Percentiles rank a stretch among this genome's conserved stretches.
These are phyloP conservation scores for Hemichromis elongatus DNA, from an alignment of 2,113 vertebrate species.

Conservation along the genomic window DNA sequence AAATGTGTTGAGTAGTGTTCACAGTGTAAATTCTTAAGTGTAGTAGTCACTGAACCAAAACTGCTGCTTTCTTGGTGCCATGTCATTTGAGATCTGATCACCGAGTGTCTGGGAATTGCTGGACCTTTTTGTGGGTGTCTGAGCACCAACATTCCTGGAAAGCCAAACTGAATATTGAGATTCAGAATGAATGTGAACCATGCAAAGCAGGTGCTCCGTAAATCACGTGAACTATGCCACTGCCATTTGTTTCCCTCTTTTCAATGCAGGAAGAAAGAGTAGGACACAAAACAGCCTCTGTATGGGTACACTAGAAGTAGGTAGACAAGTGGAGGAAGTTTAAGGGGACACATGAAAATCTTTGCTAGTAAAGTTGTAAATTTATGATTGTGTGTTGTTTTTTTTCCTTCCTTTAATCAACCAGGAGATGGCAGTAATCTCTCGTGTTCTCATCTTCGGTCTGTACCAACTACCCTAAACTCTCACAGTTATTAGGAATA, in stretches of 20 bases:
- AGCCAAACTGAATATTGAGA: slow-evolving; percentile 62
- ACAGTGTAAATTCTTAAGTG: slow-evolving; percentile 11
- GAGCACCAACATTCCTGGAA: slow-evolving; percentile 59
- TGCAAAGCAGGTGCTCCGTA: slow-evolving; percentile 67
- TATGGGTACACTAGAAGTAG: not conserved
- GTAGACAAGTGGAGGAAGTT: not conserved
- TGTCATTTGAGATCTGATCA: slow-evolving; percentile 49
- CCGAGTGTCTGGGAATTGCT: slow-evolving; percentile 40
- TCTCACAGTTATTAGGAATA: not conserved
- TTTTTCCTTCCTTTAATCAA: not conserved
- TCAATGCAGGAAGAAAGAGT: not conserved
- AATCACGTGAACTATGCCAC: slow-evolving; percentile 27
- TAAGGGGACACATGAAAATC: not conserved
- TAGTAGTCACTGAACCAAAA: slow-evolving; percentile 24
- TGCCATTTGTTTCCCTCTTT: slow-evolving; percentile 30
- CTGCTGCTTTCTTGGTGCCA: slow-evolving; percentile 18
- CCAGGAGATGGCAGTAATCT: slow-evolving; percentile 50
- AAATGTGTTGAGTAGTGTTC: not conserved
- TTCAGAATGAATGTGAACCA: slow-evolving; percentile 58
- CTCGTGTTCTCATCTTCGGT: not conserved
- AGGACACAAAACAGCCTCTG: not conserved
- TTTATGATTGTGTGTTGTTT: not conserved
- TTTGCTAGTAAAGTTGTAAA: not conserved
- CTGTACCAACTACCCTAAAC: not conserved
- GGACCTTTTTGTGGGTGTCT: slow-evolving; percentile 32